Percentiles rank a stretch among this genome's conserved stretches.
phyloP scores from a whole-genome alignment of 2,113 vertebrate species.

The Gavia stellata region DNA sequence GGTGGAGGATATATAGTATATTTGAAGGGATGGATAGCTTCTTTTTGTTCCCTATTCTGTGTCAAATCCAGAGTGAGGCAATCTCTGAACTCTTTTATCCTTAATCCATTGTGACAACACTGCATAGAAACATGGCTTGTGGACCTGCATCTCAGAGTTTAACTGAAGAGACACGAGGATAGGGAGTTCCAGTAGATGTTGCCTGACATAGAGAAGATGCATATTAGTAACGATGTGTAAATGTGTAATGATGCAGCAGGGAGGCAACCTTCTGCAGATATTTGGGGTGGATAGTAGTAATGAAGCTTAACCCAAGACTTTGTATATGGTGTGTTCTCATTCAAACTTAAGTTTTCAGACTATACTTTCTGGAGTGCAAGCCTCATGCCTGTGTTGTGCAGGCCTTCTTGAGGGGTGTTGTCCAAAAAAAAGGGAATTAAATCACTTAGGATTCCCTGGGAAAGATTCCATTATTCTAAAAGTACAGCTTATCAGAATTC shows the following conservation, averaged over 20 bases:
- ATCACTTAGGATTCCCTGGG: neutral
- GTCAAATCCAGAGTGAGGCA: neutral
- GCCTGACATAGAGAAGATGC: neutral
- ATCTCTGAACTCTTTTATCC: neutral
- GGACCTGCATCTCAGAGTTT: neutral
- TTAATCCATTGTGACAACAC: neutral
- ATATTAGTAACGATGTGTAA: accelerated
- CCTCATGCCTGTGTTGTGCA: neutral
- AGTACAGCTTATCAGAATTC: neutral
- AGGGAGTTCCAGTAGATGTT: neutral
- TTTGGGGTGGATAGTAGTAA: neutral
- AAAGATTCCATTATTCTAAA: neutral
- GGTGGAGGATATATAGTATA: neutral
- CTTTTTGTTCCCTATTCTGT: neutral
- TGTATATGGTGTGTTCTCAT: neutral
- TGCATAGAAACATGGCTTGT: neutral
- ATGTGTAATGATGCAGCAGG: neutral
- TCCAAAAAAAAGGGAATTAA: neutral
- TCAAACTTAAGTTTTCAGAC: neutral
- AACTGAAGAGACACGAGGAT: neutral
- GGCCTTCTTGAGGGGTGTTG: neutral
- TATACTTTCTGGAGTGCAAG: neutral
- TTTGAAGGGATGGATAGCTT: neutral
- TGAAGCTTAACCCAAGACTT: neutral
- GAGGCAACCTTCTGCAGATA: neutral